A percentile compares a stretch with the other conserved stretches of the same genome.
These are phyloP conservation scores for Acronicta aceris DNA, from an alignment of 2,888 invertebrate genomes.

Conservation along the genomic window DNA sequence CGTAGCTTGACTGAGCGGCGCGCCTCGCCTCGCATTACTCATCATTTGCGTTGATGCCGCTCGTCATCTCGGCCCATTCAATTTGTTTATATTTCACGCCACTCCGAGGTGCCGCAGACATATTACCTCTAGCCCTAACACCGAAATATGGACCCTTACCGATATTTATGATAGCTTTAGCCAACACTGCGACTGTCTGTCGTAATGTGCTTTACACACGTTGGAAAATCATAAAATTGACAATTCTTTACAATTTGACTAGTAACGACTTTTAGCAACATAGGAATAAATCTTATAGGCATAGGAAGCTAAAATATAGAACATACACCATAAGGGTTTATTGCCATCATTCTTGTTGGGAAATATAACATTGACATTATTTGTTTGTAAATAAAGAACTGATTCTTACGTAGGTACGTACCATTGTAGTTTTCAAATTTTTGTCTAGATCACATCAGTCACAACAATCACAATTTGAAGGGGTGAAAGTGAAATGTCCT, in stretches of 20 bases:
- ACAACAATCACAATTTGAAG: no score
- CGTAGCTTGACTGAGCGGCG: constrained; percentile 22
- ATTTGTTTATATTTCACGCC: constrained; percentile 89
- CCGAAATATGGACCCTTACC: constrained; percentile 84
- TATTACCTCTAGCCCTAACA: constrained; percentile 75
- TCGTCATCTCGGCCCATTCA: constrained; percentile 85
- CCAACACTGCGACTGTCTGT: constrained; percentile 68
- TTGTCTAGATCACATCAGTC: no score
- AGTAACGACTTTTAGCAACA: constrained; percentile 26
- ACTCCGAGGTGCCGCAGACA: constrained; percentile 83
- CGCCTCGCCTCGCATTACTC: constrained; percentile 74
- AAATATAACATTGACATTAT: neutral
- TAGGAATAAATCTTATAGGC: constrained; percentile 7
- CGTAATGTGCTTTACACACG: constrained; percentile 76
- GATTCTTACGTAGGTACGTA: no score
- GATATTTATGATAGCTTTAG: constrained; percentile 85
- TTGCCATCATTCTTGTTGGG: neutral
- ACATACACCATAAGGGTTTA: neutral
- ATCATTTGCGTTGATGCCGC: constrained; percentile 83
- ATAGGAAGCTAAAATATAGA: no score
- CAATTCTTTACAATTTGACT: constrained; percentile 55
- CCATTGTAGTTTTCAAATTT: no score
- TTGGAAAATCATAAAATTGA: constrained; percentile 66
- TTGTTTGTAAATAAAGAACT: no score
- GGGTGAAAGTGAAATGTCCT: no score